phyloP scores from a whole-genome alignment of 2,797 vertebrate species.

The Sternotherus odoratus region DNA sequence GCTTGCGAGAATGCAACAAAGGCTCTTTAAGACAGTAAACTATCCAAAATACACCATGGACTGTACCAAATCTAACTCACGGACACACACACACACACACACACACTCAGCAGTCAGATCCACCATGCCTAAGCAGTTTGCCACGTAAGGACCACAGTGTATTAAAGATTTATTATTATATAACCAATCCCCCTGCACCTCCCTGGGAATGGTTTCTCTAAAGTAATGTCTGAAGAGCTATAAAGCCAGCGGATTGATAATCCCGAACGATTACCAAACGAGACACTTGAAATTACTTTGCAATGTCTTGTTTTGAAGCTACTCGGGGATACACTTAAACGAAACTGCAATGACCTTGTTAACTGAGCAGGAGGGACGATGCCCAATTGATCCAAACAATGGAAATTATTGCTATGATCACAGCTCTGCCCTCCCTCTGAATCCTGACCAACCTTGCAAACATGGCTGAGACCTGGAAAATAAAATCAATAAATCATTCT shows the following conservation, averaged over 20 bases:
- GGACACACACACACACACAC: not conserved
- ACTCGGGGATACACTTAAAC: not conserved
- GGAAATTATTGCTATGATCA: not conserved
- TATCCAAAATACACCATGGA: not conserved
- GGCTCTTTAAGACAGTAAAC: not conserved
- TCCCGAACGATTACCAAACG: not conserved
- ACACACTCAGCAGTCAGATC: not conserved
- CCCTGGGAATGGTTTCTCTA: not conserved
- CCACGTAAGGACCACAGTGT: not conserved
- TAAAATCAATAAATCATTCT: not conserved
- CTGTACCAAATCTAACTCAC: not conserved
- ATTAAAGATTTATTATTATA: not conserved
- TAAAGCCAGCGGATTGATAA: not conserved
- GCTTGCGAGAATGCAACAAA: not conserved
- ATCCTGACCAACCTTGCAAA: not conserved
- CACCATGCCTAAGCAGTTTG: not conserved
- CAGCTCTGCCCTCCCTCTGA: not conserved
- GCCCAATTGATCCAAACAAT: constrained; percentile 7
- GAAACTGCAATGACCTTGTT: constrained; percentile 10
- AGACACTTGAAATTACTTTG: not conserved
- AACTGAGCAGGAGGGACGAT: not conserved
- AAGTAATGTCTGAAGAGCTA: not conserved
- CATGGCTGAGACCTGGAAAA: not conserved
- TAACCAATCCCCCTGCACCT: not conserved
- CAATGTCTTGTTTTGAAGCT: constrained; percentile 2